Evolutionary conservation across 2,113 vertebrate genomes (phyloP).

Genomic region (Pituophis catenifer): DNA sequence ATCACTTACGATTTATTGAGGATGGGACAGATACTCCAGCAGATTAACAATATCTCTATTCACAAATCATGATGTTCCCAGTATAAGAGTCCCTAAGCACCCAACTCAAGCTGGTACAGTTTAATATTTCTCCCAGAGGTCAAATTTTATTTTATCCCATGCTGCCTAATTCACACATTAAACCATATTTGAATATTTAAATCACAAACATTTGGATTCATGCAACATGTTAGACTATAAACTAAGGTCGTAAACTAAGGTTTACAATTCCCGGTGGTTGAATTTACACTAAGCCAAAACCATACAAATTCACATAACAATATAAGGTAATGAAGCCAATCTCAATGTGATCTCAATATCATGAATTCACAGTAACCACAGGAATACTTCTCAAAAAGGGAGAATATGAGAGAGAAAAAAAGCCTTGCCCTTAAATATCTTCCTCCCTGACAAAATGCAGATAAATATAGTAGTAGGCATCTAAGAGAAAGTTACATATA

Average conservation of each 20-base stretch:
- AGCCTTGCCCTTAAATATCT: background rate
- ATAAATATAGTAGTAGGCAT: background rate
- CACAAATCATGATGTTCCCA: background rate
- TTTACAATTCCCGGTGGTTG: background rate
- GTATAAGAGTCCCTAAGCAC: background rate
- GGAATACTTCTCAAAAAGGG: background rate
- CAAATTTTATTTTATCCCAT: background rate
- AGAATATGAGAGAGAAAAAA: background rate
- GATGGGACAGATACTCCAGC: background rate
- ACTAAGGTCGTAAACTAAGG: background rate
- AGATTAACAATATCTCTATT: background rate
- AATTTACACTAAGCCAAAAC: background rate
- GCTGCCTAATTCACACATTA: background rate
- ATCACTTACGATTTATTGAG: background rate
- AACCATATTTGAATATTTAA: background rate
- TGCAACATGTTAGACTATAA: background rate
- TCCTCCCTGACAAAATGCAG: background rate
- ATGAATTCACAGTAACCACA: background rate
- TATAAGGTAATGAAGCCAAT: background rate
- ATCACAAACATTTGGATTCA: background rate
- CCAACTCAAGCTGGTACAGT: background rate
- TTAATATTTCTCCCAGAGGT: background rate
- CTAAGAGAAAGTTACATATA: background rate
- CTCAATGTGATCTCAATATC: background rate
- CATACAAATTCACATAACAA: background rate